Evolutionary conservation across 2,888 invertebrate genomes (phyloP), one percentile per base, ranked within the genome.

Genomic region (Eustalomyia histrio): DNA sequence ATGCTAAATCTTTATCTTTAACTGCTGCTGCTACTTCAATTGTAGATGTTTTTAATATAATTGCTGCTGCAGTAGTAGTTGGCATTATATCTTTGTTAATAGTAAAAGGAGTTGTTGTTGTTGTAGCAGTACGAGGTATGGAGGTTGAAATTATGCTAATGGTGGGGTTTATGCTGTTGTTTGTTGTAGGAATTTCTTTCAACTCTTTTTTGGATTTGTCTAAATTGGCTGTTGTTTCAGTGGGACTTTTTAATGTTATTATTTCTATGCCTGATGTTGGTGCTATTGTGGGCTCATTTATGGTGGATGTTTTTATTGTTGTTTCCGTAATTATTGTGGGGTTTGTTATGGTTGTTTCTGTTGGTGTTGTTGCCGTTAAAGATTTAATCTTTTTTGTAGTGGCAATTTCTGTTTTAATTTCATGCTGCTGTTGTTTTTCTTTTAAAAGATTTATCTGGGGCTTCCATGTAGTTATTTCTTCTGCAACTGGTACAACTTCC

Each of bases 161-260:
- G 61, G 10, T 80, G 60, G 14, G 43, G 43, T n/a, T 81, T 35
- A 50, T 76, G 50, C 24, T 39, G 17, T 39, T 16, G 18, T 16
- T 71, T 29, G 21, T 12, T 33, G 18, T 9, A 21, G 18, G 47
- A 29, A 61, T 60, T 61, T 50, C 65, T 12, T 71, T 73, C 14
- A 64, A 50, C 17, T 73, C 64, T 47, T 60, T 73, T 69, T 52
- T 64, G 63, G 55, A 21, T 52, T 60, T 43, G 35, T 35, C 60
- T 58, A 71, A 65, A 75, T 69, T 75, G 64, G 76, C 64, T 72
- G 83, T 63, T 79, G 68, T 83, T 83, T 85, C 80, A 83, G 85
- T 84, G 83, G 75, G 29, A 33, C 21, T 67, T 33, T 39, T 55
- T 50, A 78, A 67, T 73, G 61, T 61, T 55, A 43, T 73, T 61